A percentile compares a stretch with the other conserved stretches of the same genome.
Evolutionary conservation across 2,113 vertebrate species (phyloP).

Genomic region (Irena cyanogastra): DNA sequence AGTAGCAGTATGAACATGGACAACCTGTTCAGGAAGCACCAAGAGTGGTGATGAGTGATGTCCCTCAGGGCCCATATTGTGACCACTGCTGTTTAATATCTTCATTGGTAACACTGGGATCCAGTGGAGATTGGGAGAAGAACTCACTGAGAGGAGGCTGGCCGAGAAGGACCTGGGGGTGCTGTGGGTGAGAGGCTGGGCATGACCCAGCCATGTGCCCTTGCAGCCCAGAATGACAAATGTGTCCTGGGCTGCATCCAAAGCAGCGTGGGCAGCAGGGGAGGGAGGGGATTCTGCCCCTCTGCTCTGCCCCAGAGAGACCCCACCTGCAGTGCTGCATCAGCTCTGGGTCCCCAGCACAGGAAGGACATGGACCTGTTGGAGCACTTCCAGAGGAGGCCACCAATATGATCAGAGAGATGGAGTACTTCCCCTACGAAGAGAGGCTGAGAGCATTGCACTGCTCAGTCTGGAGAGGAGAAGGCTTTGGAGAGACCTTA

Average conservation of each 20-base stretch:
- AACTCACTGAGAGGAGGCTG: background rate
- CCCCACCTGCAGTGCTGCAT: background rate
- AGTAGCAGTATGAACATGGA: background rate
- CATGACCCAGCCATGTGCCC: accelerated
- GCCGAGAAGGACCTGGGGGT: accelerated
- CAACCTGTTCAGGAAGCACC: background rate
- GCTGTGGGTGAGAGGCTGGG: background rate
- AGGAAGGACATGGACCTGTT: accelerated
- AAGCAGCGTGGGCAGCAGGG: accelerated
- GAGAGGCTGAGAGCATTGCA: background rate
- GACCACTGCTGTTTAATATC: background rate
- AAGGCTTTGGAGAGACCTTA: background rate
- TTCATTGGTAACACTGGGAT: background rate
- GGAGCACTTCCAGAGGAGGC: accelerated
- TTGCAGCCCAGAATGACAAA: background rate
- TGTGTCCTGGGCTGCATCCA: background rate
- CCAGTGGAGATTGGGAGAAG: background rate
- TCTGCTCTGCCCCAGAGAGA: background rate
- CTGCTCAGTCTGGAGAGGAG: background rate
- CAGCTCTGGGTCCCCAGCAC: background rate
- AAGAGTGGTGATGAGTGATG: background rate
- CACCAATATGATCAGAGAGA: accelerated
- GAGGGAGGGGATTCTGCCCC: background rate
- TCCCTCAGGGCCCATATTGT: accelerated
- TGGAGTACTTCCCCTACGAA: accelerated